phyloP scores from a whole-genome alignment of 2,113 vertebrate genomes.

The Rhombomys opimus region DNA sequence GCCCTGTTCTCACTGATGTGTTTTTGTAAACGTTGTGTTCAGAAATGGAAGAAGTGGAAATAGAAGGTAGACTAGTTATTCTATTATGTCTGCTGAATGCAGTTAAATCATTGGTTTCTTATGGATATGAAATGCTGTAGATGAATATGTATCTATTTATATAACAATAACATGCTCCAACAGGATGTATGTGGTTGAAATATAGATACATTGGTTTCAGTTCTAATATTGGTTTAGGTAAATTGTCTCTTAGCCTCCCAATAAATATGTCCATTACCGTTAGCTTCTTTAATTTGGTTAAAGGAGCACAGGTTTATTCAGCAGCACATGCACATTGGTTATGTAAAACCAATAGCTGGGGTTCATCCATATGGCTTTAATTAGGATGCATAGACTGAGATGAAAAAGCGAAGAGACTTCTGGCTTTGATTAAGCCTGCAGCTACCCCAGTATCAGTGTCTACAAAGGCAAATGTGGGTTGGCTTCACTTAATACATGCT shows the following conservation, averaged over 20 bases:
- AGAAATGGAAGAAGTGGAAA: slow-evolving; percentile 42
- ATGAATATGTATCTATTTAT: slow-evolving; percentile 82
- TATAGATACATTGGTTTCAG: slow-evolving; percentile 81
- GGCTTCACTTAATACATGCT: slow-evolving; percentile 78
- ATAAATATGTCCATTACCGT: slow-evolving; percentile 86
- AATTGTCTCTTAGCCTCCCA: slow-evolving; percentile 85
- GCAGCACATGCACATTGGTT: slow-evolving; percentile 84
- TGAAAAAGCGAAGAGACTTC: slow-evolving; percentile 72
- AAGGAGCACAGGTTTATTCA: slow-evolving; percentile 81
- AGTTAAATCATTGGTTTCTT: slow-evolving; percentile 80
- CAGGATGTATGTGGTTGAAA: slow-evolving; percentile 85
- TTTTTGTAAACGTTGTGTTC: slow-evolving; percentile 49
- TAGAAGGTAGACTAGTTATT: slow-evolving; percentile 48
- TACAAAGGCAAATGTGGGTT: slow-evolving; percentile 78
- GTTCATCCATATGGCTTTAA: slow-evolving; percentile 86
- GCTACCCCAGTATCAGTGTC: slow-evolving; percentile 82
- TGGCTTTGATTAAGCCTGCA: slow-evolving; percentile 85
- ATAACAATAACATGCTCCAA: slow-evolving; percentile 80
- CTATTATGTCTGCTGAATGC: slow-evolving; percentile 77
- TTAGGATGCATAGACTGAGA: slow-evolving; percentile 81
- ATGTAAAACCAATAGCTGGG: slow-evolving; percentile 87
- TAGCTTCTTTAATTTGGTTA: slow-evolving; percentile 86
- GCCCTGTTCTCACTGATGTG: slow-evolving; percentile 22
- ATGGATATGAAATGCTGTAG: slow-evolving; percentile 76
- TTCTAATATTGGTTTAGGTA: slow-evolving; percentile 84